Evolutionary conservation across 2,888 invertebrate genomes (phyloP).

Genomic region (Epirrhoe tristata): DNA sequence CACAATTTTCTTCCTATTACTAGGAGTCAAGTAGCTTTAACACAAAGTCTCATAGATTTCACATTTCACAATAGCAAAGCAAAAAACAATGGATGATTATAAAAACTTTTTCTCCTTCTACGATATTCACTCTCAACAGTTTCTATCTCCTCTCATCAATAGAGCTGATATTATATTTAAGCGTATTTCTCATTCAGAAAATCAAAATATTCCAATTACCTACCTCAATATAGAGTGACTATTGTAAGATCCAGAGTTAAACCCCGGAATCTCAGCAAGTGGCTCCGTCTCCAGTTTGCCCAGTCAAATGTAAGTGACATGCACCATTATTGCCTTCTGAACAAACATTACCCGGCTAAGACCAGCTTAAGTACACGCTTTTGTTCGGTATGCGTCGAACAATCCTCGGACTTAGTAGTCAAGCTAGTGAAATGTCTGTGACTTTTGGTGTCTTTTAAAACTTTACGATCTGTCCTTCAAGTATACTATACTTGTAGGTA

Average conservation of each 20-base stretch:
- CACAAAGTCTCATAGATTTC: too few relatives aligned
- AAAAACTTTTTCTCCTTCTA: too few relatives aligned
- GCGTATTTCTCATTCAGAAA: not conserved
- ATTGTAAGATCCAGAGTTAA: conserved; percentile 46
- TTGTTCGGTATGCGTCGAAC: conserved; percentile 48
- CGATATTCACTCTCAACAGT: too few relatives aligned
- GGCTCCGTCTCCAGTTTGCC: conserved; percentile 61
- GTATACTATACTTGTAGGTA: too few relatives aligned
- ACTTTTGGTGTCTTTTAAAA: not conserved
- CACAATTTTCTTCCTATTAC: too few relatives aligned
- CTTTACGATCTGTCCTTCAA: not conserved
- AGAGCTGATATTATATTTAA: too few relatives aligned
- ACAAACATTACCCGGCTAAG: conserved; percentile 75
- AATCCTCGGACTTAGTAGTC: conserved; percentile 38
- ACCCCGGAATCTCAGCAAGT: conserved; percentile 43
- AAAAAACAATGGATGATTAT: too few relatives aligned
- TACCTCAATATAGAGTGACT: conserved; percentile 30
- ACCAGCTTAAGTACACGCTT: conserved; percentile 59
- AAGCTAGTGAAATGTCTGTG: conserved; percentile 34
- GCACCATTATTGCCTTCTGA: conserved; percentile 78
- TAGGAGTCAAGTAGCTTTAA: too few relatives aligned
- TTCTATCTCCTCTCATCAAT: too few relatives aligned
- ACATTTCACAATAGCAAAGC: too few relatives aligned
- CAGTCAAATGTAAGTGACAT: conserved; percentile 78
- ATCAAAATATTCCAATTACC: conserved; percentile 36